Conservation (phyloP, 2,113 vertebrate species). For the Globicephala melas region DNA sequence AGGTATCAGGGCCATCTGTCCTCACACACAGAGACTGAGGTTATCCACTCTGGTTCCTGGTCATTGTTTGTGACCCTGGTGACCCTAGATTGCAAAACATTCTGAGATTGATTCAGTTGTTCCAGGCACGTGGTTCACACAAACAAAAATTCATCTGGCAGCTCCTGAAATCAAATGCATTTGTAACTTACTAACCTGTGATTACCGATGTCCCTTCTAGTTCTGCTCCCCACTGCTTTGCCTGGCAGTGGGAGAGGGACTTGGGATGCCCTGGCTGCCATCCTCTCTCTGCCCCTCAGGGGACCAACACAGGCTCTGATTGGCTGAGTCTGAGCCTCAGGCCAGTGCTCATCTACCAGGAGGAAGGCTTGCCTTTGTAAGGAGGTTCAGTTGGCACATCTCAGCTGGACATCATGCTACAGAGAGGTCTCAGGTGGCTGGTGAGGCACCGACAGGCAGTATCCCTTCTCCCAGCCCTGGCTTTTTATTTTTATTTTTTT, state of each 20-base stretch:
- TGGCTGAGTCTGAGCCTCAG: not conserved
- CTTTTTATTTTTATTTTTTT: too few species aligned
- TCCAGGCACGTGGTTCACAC: not conserved
- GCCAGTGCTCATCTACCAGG: too few species aligned
- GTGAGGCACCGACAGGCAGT: not conserved
- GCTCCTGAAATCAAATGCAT: not conserved
- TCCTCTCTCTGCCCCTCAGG: not conserved
- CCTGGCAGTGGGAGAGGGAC: not conserved
- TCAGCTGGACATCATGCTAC: not conserved
- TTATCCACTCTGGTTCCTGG: not conserved
- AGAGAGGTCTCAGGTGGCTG: not conserved
- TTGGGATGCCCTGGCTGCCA: not conserved
- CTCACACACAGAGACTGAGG: not conserved
- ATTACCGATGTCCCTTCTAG: not conserved
- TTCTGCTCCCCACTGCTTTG: not conserved
- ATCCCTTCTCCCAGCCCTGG: not conserved
- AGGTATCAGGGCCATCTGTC: not conserved
- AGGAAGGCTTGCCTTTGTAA: not conserved
- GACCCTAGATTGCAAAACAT: not conserved
- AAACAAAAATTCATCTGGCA: not conserved
- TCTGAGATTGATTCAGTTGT: not conserved
- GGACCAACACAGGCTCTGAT: not conserved
- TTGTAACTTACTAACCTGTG: not conserved
- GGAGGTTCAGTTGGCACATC: not conserved
- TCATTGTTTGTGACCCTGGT: not conserved